These are phyloP conservation scores for Zoanthus sansibaricus DNA, from an alignment of 92 coral and sea anemone species.

Conservation along the genomic window DNA sequence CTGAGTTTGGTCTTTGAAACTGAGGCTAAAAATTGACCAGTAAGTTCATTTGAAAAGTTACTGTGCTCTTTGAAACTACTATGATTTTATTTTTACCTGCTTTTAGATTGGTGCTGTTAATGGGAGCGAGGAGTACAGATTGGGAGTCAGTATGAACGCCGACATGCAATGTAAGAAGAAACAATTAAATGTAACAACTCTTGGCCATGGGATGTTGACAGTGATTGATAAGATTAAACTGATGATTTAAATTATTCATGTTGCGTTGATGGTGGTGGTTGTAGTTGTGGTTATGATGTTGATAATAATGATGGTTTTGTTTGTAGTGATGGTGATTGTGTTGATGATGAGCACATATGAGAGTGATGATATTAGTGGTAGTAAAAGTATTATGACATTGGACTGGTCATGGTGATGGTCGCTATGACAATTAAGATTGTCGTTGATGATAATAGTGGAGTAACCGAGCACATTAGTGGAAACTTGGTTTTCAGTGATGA, in stretches of 20 bases:
- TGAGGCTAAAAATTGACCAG: no score
- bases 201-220: not conserved
- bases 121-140: slow-evolving; percentile 92
- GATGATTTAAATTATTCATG: not conserved
- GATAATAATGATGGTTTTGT: not conserved
- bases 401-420: not conserved
- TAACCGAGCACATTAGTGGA: no score
- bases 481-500: no score
- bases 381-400: no score
- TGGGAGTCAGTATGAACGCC: slow-evolving; percentile 96
- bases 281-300: not conserved
- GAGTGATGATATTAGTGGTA: no score
- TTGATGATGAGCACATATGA: not conserved
- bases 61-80: no score
- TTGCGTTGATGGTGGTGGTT: not conserved
- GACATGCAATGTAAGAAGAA: slow-evolving; percentile 79
- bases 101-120: slow-evolving; percentile 90
- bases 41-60: no score
- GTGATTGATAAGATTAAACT: not conserved
- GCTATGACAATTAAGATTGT: not conserved
- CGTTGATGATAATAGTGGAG: no score
- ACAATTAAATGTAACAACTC: not conserved
- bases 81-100: not conserved
- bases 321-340: not conserved
- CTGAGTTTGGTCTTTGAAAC: no score